phyloP scores from a whole-genome alignment of 2,888 invertebrate genomes.

The Melanargia galathea region DNA sequence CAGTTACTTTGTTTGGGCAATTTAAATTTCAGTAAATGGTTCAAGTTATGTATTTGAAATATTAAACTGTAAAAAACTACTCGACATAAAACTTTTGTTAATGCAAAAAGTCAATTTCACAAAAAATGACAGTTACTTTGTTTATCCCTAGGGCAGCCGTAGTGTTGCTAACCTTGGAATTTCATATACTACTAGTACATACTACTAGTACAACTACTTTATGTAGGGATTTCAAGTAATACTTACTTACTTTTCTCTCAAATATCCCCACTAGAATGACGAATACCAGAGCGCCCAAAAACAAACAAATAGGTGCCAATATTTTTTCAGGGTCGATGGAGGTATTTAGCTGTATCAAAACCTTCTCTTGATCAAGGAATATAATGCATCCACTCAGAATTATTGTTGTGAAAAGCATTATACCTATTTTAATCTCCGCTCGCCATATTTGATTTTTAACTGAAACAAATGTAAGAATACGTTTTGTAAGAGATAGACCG shows the following conservation, averaged over 20 bases:
- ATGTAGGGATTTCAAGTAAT: background rate
- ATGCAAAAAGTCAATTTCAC: too few species aligned
- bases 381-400: slow-evolving; percentile 62
- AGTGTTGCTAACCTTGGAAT: too few species aligned
- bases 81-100: too few species aligned
- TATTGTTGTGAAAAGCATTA: slow-evolving; percentile 56
- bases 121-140: too few species aligned
- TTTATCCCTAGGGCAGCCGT: too few species aligned
- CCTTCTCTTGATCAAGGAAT: slow-evolving; percentile 65
- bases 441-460: slow-evolving; percentile 65
- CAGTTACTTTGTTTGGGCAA: too few species aligned
- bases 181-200: too few species aligned
- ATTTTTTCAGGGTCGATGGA: slow-evolving; percentile 52
- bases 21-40: too few species aligned
- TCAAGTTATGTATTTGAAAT: too few species aligned
- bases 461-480: slow-evolving; percentile 45
- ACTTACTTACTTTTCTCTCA: slow-evolving; percentile 61
- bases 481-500: background rate
- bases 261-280: slow-evolving; percentile 48
- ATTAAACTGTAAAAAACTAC: too few species aligned
- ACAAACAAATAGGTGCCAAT: slow-evolving; percentile 51
- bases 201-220: too few species aligned
- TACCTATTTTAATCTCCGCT: slow-evolving; percentile 60
- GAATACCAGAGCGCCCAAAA: slow-evolving; percentile 52
- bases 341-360: slow-evolving; percentile 54